Conservation (phyloP, 2,113 vertebrate species). For the Himantopus leucocephalus region DNA sequence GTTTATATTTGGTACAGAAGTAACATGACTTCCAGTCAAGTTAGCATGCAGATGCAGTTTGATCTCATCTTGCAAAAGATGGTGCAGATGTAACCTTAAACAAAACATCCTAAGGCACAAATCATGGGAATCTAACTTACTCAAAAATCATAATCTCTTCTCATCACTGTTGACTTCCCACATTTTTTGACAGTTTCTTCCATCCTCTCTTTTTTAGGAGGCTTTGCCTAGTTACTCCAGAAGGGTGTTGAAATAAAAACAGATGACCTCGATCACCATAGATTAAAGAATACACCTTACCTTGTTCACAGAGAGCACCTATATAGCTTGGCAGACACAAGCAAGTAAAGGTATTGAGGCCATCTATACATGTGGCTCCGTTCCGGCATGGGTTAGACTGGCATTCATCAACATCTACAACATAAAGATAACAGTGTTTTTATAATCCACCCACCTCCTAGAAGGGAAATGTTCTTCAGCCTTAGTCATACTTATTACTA, state of each 20-base stretch:
- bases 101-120: background rate
- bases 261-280: background rate
- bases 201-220: background rate
- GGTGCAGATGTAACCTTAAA: background rate
- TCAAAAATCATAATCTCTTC: background rate
- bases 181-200: background rate
- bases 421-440: background rate
- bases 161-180: background rate
- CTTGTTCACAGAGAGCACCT: constrained; percentile 90
- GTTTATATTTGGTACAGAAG: background rate
- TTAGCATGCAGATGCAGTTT: background rate
- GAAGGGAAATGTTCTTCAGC: background rate
- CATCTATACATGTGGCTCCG: constrained; percentile 91
- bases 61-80: background rate
- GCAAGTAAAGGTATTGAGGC: constrained; percentile 85
- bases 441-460: background rate
- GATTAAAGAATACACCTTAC: constrained; percentile 68
- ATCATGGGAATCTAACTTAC: background rate
- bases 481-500: background rate
- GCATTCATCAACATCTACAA: constrained; percentile 92
- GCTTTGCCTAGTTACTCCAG: background rate
- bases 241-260: background rate
- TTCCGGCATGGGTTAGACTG: constrained; percentile 93
- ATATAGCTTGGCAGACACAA: constrained; percentile 92
- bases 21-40: background rate